Evolutionary conservation across 2,113 vertebrate species (phyloP).

Genomic region (Dryoscopus gambensis): DNA sequence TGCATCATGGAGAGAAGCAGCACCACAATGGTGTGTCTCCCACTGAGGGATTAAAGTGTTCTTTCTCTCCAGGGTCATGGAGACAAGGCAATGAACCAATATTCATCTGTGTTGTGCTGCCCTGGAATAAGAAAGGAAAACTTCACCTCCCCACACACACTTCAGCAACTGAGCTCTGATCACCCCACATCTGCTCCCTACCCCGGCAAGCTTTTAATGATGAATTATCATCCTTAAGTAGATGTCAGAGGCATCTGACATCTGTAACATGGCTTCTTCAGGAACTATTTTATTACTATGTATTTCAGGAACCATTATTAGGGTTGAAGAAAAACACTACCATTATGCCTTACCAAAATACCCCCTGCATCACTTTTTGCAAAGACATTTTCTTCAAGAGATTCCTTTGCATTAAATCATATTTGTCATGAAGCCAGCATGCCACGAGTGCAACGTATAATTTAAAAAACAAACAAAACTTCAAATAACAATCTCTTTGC

Average conservation of each 20-base stretch:
- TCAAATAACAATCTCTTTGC: background rate
- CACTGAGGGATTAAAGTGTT: background rate
- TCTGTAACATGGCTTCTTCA: background rate
- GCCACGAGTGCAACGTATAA: background rate
- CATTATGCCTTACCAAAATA: background rate
- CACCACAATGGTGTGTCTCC: accelerated
- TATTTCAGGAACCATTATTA: background rate
- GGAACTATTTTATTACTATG: background rate
- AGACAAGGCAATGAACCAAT: background rate
- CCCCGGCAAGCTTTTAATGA: background rate
- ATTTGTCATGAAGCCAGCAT: background rate
- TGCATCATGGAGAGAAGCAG: background rate
- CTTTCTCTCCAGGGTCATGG: background rate
- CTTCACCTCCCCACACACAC: background rate
- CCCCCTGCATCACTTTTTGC: background rate
- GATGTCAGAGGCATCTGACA: background rate
- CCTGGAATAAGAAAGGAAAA: background rate
- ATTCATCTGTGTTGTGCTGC: background rate
- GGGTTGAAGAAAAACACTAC: background rate
- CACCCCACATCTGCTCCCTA: background rate
- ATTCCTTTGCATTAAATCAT: background rate
- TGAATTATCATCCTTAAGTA: background rate
- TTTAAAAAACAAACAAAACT: slow-evolving; percentile 50
- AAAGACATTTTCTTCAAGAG: background rate
- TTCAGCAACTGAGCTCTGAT: background rate